phyloP scores from a whole-genome alignment of 92 coral and sea anemone genomes.

The Actinernus sp. region DNA sequence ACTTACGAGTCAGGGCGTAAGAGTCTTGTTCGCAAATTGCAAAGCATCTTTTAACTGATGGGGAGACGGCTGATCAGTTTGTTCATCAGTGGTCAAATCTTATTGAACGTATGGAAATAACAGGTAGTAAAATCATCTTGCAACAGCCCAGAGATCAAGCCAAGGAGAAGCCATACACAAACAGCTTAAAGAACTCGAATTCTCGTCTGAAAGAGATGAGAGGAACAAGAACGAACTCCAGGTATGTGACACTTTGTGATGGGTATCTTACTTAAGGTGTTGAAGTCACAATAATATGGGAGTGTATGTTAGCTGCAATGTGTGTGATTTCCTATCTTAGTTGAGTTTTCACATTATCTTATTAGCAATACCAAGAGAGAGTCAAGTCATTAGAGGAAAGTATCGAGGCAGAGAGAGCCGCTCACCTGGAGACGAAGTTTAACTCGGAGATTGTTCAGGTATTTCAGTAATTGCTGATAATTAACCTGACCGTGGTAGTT shows the following conservation, averaged over 20 bases:
- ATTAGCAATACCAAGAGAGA: conserved; percentile 93
- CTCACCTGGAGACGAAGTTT: conserved; percentile 97
- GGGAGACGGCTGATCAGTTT: background rate
- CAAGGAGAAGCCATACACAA: conserved; percentile 93
- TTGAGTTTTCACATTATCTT: no score
- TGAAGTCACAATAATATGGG: no score
- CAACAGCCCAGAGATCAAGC: conserved; percentile 87
- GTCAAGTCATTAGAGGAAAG: conserved; percentile 94
- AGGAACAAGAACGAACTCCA: conserved; percentile 90
- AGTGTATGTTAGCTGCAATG: no score
- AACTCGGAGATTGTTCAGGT: conserved; percentile 98
- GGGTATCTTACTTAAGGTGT: no score
- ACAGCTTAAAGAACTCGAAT: conserved; percentile 93
- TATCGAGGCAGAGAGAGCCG: conserved; percentile 96
- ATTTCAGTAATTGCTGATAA: no score
- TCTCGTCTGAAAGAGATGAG: conserved; percentile 87
- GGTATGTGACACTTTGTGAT: no score
- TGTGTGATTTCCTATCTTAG: no score
- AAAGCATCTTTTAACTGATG: background rate
- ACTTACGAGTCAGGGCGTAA: no score
- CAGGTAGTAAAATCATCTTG: background rate
- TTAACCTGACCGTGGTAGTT: no score
- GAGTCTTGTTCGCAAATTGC: background rate
- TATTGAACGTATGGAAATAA: no score
- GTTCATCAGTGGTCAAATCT: no score